Percentiles rank a stretch among this genome's conserved stretches.
Conservation (phyloP, 2,113 vertebrate genomes). For the Trematomus loennbergii region DNA sequence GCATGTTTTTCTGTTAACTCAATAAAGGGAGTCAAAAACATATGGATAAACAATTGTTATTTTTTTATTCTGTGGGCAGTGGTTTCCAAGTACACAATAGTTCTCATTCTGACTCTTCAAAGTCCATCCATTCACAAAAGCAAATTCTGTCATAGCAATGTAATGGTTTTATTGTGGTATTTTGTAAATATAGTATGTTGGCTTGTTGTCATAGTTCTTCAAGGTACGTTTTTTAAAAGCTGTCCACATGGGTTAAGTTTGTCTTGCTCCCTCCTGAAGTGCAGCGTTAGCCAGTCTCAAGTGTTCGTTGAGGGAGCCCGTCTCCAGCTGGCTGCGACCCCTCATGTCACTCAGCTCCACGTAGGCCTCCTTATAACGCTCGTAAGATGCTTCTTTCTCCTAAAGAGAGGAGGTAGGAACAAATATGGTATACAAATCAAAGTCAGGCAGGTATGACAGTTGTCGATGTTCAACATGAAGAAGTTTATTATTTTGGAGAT, state of each 20-base stretch:
- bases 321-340: constrained; percentile 88
- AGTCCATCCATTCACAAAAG: background rate
- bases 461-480: background rate
- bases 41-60: constrained; percentile 33
- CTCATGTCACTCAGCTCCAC: constrained; percentile 89
- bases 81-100: background rate
- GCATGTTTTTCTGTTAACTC: constrained; percentile 65
- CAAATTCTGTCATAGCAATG: background rate
- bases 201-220: constrained; percentile 5
- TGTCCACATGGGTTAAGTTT: constrained; percentile 37
- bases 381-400: constrained; percentile 91
- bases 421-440: background rate
- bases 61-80: constrained; percentile 38
- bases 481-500: background rate
- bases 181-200: background rate
- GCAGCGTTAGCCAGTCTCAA: constrained; percentile 88
- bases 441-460: background rate
- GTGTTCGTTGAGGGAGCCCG: constrained; percentile 90
- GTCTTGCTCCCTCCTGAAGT: constrained; percentile 86
- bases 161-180: background rate
- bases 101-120: background rate
- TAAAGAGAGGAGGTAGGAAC: constrained; percentile 52
- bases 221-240: background rate
- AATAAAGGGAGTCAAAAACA: constrained; percentile 68
- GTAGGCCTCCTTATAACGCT: constrained; percentile 91